A percentile compares a stretch with the other conserved stretches of the same genome.
phyloP scores from a whole-genome alignment of 2,888 invertebrate species.

The Cyclophora albipunctata region DNA sequence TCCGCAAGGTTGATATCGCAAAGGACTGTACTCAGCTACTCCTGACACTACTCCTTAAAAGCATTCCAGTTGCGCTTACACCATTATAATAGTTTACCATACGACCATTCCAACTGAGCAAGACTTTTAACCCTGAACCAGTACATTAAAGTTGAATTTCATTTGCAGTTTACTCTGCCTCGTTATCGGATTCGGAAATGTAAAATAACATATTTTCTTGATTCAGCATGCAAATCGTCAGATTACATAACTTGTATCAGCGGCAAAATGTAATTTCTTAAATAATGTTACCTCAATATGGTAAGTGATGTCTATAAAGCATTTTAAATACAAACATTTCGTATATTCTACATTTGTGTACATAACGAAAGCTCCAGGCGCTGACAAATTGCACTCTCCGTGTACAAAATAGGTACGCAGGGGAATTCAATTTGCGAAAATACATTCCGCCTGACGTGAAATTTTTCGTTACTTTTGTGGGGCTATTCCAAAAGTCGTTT shows the following conservation, averaged over 20 bases:
- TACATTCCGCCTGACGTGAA: constrained; percentile 24
- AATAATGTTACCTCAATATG: too few species aligned
- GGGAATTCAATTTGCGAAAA: constrained; percentile 41
- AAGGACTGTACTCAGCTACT: constrained; percentile 36
- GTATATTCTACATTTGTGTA: neutral
- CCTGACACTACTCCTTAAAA: constrained; percentile 45
- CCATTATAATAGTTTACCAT: constrained; percentile 23
- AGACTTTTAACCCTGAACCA: constrained; percentile 6
- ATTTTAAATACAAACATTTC: too few species aligned
- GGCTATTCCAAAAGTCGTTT: constrained; percentile 1
- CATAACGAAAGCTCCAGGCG: constrained; percentile 21
- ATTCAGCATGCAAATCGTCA: neutral
- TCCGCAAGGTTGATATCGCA: constrained; percentile 36
- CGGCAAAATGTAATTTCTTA: too few species aligned
- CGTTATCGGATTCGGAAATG: neutral
- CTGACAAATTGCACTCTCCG: constrained; percentile 38
- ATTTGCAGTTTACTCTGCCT: constrained; percentile 3
- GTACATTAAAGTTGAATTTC: neutral
- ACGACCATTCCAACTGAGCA: constrained; percentile 3
- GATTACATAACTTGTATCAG: too few species aligned
- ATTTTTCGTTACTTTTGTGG: constrained; percentile 9
- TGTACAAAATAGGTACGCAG: constrained; percentile 27
- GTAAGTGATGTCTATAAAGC: too few species aligned
- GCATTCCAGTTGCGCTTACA: constrained; percentile 33
- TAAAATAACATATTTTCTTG: constrained; percentile 1